Conservation (phyloP, 2,888 invertebrate genomes). For the Stictocephala bisonia region DNA sequence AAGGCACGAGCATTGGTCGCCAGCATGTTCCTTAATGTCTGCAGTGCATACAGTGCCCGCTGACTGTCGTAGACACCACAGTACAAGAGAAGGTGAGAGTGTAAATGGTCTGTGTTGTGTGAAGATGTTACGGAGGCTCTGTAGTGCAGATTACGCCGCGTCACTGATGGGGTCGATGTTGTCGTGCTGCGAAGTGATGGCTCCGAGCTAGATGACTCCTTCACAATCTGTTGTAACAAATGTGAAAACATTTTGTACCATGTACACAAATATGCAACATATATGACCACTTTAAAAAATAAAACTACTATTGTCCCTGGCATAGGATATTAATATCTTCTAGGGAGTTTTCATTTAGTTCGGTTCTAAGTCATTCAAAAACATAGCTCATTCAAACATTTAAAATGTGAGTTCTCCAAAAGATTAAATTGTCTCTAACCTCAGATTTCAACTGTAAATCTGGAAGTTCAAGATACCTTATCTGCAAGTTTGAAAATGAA, state of each 20-base stretch:
- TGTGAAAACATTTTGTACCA: neutral
- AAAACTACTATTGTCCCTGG: no score
- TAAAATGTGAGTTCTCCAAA: no score
- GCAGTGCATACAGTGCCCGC: constrained; percentile 78
- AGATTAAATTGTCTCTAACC: no score
- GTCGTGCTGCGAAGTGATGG: constrained; percentile 24
- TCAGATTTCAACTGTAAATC: no score
- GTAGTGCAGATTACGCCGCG: constrained; percentile 51
- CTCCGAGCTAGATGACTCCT: constrained; percentile 42
- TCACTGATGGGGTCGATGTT: constrained; percentile 29
- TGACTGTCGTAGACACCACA: constrained; percentile 82
- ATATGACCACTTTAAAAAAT: no score
- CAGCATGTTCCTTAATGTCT: constrained; percentile 79
- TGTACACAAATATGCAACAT: no score
- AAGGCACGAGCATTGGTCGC: constrained; percentile 77
- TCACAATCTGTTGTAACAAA: neutral
- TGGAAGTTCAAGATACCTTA: no score
- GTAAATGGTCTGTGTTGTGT: constrained; percentile 70
- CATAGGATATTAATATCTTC: no score
- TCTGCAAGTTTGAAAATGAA: no score
- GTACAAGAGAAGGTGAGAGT: constrained; percentile 86
- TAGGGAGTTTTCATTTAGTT: no score
- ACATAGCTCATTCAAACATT: no score
- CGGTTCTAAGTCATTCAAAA: no score
- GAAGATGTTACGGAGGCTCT: constrained; percentile 52